Evolutionary conservation across 2,113 vertebrate species (phyloP), one percentile per base, ranked within the genome.

Genomic region (Gymnogyps californianus): DNA sequence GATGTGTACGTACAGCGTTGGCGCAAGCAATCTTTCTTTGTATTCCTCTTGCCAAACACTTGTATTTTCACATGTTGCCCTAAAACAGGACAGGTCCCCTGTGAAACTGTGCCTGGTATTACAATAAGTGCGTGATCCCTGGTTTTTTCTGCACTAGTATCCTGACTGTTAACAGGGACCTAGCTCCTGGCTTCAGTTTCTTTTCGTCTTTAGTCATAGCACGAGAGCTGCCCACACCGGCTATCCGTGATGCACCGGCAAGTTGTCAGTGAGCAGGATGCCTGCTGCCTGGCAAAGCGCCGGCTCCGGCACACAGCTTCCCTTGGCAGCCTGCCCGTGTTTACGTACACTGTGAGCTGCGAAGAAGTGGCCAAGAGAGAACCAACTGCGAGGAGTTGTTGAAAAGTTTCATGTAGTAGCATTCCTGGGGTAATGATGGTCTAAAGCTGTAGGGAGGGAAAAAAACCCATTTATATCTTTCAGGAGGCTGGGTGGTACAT

Each of bases 401-500:
- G 55, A 19, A 47, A 71, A 72, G 58, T 69, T 80, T 66, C 15
- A 1, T 2, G 4, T 20, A 22, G 64, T 47, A 24, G 16, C 0
- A 0, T 51, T 59, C 52, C 38, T 79, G 47, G 28, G 5, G 21
- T 46, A 42, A 11, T 25, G 29, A 55, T 79, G 61, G 25, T 51
- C 81, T 87, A 21, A 84, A 82, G 49, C 31, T 81, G 38, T 19
- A 36, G 44, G 25, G 51, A 93, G 18, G 17, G 21, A 22, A 9
- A 16, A 47, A n/a, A n/a, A 4, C 3, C 3, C 8, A 2, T 26
- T 70, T 62, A 2, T 36, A 0, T 59, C 13, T 72, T 51, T 28
- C 17, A 58, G 57, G 42, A 81, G 44, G 22, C 64, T 0, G 2
- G 2, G 10, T 40, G 40, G 16, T 36, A 7, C 7, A 0, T 46